phyloP scores from a whole-genome alignment of 1,140 invertebrate species.

The Octopus bimaculoides region DNA sequence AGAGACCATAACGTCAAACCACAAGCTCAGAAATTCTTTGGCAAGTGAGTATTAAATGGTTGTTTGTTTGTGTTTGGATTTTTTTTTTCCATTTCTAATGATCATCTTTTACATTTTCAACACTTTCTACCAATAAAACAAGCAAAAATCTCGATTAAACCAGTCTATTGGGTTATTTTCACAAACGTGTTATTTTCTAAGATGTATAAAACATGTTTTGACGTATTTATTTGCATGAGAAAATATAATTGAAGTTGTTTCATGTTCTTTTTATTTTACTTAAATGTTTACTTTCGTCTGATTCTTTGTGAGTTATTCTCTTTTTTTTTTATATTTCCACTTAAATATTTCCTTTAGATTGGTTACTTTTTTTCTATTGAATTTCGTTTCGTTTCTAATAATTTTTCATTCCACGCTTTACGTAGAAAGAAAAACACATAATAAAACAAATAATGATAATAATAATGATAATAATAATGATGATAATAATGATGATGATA shows the following conservation, averaged over 20 bases:
- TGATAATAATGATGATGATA: neutral
- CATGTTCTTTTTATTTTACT: no score
- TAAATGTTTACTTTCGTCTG: no score
- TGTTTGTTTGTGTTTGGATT: neutral
- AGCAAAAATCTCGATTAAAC: no score
- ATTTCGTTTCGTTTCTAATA: neutral
- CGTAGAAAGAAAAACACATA: neutral
- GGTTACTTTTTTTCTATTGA: neutral
- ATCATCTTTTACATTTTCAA: neutral
- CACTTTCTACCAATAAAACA: no score
- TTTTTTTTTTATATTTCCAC: no score
- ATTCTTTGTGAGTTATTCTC: no score
- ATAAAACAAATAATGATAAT: neutral
- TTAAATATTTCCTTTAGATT: no score
- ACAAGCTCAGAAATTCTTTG: constrained; percentile 43
- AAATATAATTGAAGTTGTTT: no score
- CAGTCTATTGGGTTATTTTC: no score
- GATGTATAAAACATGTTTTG: no score
- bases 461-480: neutral
- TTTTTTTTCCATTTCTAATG: neutral
- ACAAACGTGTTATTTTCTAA: no score
- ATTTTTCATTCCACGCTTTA: neutral
- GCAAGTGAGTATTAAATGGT: constrained; percentile 38
- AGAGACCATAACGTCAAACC: constrained; percentile 31
- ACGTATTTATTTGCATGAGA: no score